Conservation (phyloP, 2,888 invertebrate genomes). For the Eupithecia tripunctaria region DNA sequence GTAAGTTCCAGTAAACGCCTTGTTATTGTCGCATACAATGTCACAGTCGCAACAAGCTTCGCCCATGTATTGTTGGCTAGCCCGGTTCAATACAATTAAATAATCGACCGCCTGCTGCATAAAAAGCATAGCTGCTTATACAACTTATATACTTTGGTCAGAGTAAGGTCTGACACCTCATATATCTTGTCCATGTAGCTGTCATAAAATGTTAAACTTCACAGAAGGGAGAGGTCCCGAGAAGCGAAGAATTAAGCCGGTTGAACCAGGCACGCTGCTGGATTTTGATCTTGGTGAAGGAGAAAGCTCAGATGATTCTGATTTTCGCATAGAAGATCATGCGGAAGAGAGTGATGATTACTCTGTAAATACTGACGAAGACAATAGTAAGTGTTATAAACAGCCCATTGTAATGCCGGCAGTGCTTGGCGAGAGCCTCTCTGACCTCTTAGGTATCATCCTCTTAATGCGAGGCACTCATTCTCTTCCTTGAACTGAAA, state of each 20-base stretch:
- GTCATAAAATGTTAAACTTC: constrained; percentile 17
- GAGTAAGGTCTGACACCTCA: neutral
- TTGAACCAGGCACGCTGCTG: constrained; percentile 89
- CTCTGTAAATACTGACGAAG: constrained; percentile 88
- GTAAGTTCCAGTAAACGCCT: constrained; percentile 18
- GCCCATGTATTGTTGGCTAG: constrained; percentile 17
- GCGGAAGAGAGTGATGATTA: constrained; percentile 91
- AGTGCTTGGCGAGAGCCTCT: neutral
- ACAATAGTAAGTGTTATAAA: constrained; percentile 74
- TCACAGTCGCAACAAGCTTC: constrained; percentile 12
- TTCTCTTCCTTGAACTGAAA: neutral
- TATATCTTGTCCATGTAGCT: neutral
- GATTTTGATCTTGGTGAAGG: constrained; percentile 95
- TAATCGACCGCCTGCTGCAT: neutral
- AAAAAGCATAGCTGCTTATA: neutral
- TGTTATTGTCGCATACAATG: neutral
- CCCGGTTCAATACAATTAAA: neutral
- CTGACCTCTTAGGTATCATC: neutral
- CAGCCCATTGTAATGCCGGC: neutral
- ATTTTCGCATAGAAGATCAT: constrained; percentile 95
- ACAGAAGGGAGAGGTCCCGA: constrained; percentile 87
- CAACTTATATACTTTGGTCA: neutral
- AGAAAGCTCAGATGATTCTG: constrained; percentile 97
- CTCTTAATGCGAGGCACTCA: neutral
- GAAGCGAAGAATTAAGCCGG: constrained; percentile 92